phyloP scores from a whole-genome alignment of 2,113 vertebrate species.

The Leptocoma aspasia region DNA sequence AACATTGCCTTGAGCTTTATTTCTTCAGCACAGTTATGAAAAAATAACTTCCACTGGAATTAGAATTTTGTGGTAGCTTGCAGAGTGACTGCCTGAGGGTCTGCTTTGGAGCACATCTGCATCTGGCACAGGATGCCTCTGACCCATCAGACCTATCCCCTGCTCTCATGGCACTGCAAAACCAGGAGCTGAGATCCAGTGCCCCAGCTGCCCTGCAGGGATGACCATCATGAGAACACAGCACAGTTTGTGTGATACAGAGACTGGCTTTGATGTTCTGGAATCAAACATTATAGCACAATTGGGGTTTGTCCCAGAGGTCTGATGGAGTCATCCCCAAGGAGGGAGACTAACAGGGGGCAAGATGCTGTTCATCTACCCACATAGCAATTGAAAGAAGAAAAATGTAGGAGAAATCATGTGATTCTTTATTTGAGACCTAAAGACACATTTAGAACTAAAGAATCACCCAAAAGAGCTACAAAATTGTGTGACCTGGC shows the following conservation, averaged over 20 bases:
- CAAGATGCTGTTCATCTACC: not conserved
- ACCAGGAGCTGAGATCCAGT: not conserved
- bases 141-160: not conserved
- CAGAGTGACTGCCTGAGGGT: not conserved
- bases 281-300: not conserved
- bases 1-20: constrained; percentile 15
- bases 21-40: not conserved
- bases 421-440: not conserved
- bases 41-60: not conserved
- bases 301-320: not conserved
- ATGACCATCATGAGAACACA: not conserved
- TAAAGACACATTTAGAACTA: not conserved
- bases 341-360: not conserved
- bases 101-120: not conserved
- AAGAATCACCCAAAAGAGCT: not conserved
- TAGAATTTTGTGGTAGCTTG: not conserved
- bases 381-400: not conserved
- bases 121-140: not conserved
- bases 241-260: not conserved
- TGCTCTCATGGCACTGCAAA: accelerated
- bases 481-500: not conserved
- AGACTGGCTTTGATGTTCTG: not conserved
- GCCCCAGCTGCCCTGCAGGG: not conserved
- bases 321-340: not conserved
- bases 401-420: not conserved